Base-by-base conservation (phyloP, 2,888 invertebrate genomes). In the Eupithecia subumbrata region DNA sequence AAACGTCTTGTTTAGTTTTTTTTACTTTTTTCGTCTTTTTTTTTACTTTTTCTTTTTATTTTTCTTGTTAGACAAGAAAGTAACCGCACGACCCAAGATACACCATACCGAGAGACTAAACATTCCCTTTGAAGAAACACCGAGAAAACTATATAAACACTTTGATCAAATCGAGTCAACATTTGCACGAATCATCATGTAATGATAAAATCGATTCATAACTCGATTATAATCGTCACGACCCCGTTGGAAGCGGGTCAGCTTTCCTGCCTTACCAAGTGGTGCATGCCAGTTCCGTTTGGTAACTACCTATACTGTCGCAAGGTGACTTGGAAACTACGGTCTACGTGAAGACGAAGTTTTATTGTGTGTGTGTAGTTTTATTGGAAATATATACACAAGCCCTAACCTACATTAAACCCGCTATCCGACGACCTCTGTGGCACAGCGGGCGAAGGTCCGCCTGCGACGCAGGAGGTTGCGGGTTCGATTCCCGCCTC, bases 261-360 rank as follows among this genome's bases (percentile, higher is more conserved):
- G 74, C 84, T 83, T 83, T 84, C 84, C 79, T 80, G 76, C 72
- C 69, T 69, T 76, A 76, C 78, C 78, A 81, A 83, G 68, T 83
- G 82, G 82, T 83, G 84, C 84, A 80, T 84, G 82, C 40, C 71
- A 72, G 81, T 82, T 81, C 83, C 82, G 83, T 80, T 82, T 80
- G 68, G 81, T 76, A 81, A 79, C 75, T 30, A n/a, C n/a, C n/a
- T n/a, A 75, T 56, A 60, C 22, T 60, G 60, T 68, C 75, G 76
- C 75, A 79, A 81, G 79, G 67, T 66, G n/a, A 69, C 63, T 67
- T 64, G 64, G 64, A 64, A 64, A 64, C n/a, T 22, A 63, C 25
- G 14, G 5, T 63, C 63, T 30, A 16, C 30, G 63, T 30, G 14
- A 30, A 30, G 16, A n/a, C n/a, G n/a, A n/a, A n/a, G n/a, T n/a